These are phyloP conservation scores for Corythornis vintsioides DNA, from an alignment of 2,113 vertebrate species.

Conservation along the genomic window DNA sequence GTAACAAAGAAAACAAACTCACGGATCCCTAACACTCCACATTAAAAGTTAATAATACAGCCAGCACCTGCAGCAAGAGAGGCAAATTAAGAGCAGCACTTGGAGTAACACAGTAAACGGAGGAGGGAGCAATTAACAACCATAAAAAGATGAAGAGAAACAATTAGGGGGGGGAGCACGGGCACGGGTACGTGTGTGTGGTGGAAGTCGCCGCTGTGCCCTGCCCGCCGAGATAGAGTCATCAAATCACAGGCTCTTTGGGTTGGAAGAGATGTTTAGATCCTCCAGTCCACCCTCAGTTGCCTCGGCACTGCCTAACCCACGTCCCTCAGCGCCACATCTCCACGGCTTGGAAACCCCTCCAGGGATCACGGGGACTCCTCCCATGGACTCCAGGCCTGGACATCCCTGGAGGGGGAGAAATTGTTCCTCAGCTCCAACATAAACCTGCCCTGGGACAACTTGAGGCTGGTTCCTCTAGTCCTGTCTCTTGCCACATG, in stretches of 20 bases:
- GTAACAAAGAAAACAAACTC: constrained; percentile 49
- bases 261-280: not conserved
- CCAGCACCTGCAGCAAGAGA: constrained; percentile 72
- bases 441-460: not conserved
- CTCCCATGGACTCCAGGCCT: not conserved
- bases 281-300: not conserved
- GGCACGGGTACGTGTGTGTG: not conserved
- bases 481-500: not conserved
- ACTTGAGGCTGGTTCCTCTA: not conserved
- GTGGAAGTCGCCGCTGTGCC: not conserved
- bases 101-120: constrained; percentile 60
- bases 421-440: not conserved
- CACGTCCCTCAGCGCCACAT: not conserved
- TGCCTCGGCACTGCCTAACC: not conserved
- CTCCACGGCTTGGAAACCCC: not conserved
- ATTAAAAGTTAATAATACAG: constrained; percentile 71
- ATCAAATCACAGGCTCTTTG: not conserved
- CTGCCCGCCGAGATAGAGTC: not conserved
- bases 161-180: not conserved
- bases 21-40: not conserved
- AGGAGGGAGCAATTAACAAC: constrained; percentile 76
- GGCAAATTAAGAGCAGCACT: constrained; percentile 68
- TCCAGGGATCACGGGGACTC: not conserved
- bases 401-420: not conserved
- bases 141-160: constrained; percentile 52